phyloP scores from a whole-genome alignment of 2,888 invertebrate genomes.

The Lasioglossum calceatum region DNA sequence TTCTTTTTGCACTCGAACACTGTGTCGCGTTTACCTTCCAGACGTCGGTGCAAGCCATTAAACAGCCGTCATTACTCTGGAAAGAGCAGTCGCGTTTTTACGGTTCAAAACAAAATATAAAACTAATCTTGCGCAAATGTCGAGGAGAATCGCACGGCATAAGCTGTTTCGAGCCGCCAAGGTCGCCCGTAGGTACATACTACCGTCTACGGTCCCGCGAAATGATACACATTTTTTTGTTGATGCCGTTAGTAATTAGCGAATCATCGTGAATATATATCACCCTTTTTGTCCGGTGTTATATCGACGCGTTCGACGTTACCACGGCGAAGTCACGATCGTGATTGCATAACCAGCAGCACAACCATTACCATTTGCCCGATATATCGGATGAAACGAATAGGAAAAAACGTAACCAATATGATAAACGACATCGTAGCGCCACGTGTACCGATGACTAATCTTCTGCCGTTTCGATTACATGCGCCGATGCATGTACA shows the following conservation, averaged over 20 bases:
- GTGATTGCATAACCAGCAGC: conserved; percentile 18
- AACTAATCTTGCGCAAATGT: background rate
- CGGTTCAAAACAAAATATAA: background rate
- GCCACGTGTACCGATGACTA: background rate
- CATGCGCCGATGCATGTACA: background rate
- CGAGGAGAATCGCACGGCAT: background rate
- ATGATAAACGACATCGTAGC: background rate
- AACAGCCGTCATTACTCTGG: background rate
- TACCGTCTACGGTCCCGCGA: background rate
- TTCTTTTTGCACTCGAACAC: background rate
- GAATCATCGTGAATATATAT: background rate
- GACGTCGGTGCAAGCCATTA: background rate
- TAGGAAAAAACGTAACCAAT: background rate
- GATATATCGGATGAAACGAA: background rate
- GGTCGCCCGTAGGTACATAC: background rate
- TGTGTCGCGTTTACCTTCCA: too few relatives aligned
- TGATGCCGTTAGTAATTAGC: background rate
- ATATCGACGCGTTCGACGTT: too few relatives aligned
- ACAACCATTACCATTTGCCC: background rate
- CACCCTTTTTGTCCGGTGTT: background rate
- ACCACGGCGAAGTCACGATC: conserved; percentile 6
- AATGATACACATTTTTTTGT: conserved; percentile 5
- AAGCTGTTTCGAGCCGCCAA: background rate
- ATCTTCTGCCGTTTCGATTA: background rate
- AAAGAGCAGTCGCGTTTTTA: background rate